These are phyloP conservation scores for Heteractis magnifica DNA, from an alignment of 92 coral and sea anemone genomes.

Conservation along the genomic window DNA sequence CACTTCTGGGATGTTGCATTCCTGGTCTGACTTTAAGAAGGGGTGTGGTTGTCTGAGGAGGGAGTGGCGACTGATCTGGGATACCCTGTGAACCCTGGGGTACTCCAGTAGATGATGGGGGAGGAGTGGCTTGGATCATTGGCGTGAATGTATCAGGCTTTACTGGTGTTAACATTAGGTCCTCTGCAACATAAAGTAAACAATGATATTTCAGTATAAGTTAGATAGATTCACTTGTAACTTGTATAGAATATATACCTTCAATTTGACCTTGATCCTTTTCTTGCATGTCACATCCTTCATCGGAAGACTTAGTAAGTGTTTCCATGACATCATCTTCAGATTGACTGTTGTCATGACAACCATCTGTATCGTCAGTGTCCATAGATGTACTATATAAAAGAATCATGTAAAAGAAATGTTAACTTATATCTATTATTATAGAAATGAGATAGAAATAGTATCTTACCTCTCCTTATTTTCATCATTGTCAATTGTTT, in stretches of 20 bases:
- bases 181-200: conserved; percentile 21
- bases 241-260: background rate
- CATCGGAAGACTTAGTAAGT: conserved; percentile 21
- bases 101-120: conserved; percentile 4
- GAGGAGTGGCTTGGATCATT: conserved; percentile 68
- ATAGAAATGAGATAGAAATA: background rate
- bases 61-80: conserved; percentile 61
- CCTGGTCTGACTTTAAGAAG: conserved; percentile 50
- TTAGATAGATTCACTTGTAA: too few relatives aligned
- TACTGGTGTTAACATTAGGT: conserved; percentile 66
- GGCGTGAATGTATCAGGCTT: conserved; percentile 75
- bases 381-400: conserved; percentile 47
- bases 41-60: conserved; percentile 84
- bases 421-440: too few relatives aligned
- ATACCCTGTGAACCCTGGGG: conserved; percentile 14
- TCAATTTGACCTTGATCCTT: background rate
- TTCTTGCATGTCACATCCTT: background rate
- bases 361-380: conserved; percentile 26
- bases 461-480: background rate
- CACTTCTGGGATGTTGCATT: background rate
- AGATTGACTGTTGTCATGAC: conserved; percentile 30
- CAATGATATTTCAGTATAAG: too few relatives aligned
- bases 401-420: background rate
- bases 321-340: conserved; percentile 47
- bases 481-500: background rate